phyloP scores from a whole-genome alignment of 2,113 vertebrate genomes.

The Rhineura floridana region DNA sequence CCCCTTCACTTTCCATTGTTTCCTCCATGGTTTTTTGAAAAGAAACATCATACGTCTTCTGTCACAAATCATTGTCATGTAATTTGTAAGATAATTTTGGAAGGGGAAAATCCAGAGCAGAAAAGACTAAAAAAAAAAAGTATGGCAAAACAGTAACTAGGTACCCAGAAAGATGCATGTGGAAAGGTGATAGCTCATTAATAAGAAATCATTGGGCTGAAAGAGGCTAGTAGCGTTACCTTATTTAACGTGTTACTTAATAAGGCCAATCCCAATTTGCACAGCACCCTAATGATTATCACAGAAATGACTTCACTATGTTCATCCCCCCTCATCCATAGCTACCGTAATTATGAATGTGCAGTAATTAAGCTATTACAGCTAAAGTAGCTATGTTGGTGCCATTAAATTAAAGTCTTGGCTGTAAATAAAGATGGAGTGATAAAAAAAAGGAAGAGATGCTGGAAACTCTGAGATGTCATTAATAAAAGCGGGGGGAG shows the following conservation, averaged over 20 bases:
- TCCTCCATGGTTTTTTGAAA: slow-evolving; percentile 64
- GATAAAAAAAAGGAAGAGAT: slow-evolving; percentile 45
- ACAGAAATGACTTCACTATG: slow-evolving; percentile 62
- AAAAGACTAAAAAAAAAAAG: not conserved
- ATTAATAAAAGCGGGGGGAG: slow-evolving; percentile 12
- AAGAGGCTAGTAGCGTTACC: not conserved
- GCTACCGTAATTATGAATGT: slow-evolving; percentile 63
- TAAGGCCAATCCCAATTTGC: slow-evolving; percentile 42
- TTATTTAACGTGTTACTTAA: slow-evolving; percentile 39
- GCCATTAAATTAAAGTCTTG: slow-evolving; percentile 64
- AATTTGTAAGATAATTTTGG: slow-evolving; percentile 41
- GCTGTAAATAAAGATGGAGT: slow-evolving; percentile 70
- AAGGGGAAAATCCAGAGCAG: not conserved
- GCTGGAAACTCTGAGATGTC: slow-evolving; percentile 38
- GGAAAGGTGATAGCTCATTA: too few relatives aligned
- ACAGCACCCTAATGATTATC: slow-evolving; percentile 55
- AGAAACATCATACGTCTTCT: slow-evolving; percentile 52
- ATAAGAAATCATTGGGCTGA: not conserved
- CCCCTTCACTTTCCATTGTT: not conserved
- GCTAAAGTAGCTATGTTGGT: slow-evolving; percentile 62
- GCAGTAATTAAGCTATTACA: slow-evolving; percentile 73
- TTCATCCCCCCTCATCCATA: slow-evolving; percentile 61
- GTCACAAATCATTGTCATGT: slow-evolving; percentile 25
- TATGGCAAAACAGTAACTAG: not conserved
- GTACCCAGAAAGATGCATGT: not conserved